Percentiles rank a stretch among this genome's conserved stretches.
phyloP scores from a whole-genome alignment of 2,113 vertebrate species.

The Typhlomys cinereus region DNA sequence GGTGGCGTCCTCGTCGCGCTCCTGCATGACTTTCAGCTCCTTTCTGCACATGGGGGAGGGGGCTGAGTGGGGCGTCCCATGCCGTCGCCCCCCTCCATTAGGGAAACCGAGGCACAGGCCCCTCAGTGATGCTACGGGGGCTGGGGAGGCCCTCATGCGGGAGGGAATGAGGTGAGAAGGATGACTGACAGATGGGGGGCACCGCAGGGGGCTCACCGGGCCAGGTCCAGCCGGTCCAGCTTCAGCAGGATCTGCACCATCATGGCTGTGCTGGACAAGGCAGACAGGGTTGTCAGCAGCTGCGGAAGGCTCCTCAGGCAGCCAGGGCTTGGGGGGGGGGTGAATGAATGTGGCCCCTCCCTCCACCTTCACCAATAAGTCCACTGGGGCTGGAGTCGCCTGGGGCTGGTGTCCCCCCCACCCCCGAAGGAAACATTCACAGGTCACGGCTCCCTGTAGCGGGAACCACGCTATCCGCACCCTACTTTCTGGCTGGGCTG shows the following conservation, averaged over 20 bases:
- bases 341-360: no score
- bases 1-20: slow-evolving; percentile 96
- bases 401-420: not conserved
- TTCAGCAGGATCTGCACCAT: slow-evolving; percentile 94
- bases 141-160: no score
- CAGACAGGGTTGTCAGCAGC: not conserved
- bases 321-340: not conserved
- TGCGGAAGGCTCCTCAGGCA: no score
- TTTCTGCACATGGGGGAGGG: slow-evolving; percentile 84
- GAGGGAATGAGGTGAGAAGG: not conserved
- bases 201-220: slow-evolving; percentile 88
- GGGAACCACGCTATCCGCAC: not conserved
- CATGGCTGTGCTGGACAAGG: slow-evolving; percentile 90
- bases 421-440: not conserved
- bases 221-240: slow-evolving; percentile 95
- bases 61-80: not conserved
- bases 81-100: no score
- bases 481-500: no score
- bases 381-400: not conserved
- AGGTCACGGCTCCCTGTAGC: no score
- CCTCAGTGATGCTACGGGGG: not conserved
- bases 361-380: not conserved
- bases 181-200: not conserved
- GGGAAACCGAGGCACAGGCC: not conserved
- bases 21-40: slow-evolving; percentile 98